Percentiles rank a stretch among this genome's conserved stretches.
These are phyloP conservation scores for Gorsachius goisagi DNA, from an alignment of 2,113 vertebrate genomes.

Conservation along the genomic window DNA sequence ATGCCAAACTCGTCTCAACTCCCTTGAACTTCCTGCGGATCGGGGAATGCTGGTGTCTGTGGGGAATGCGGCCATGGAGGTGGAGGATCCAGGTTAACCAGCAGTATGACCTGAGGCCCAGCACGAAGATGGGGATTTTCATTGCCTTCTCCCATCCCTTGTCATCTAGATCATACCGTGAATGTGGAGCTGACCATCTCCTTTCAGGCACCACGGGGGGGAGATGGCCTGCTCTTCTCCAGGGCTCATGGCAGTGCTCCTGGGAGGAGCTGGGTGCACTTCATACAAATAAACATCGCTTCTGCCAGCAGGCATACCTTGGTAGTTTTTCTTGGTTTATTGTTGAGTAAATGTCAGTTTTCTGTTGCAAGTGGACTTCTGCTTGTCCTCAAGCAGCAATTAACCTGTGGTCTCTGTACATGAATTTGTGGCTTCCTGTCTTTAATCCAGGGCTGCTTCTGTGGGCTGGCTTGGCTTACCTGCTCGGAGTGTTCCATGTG, in stretches of 20 bases:
- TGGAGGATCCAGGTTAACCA: neutral
- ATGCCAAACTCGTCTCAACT: neutral
- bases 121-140: neutral
- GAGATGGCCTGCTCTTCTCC: neutral
- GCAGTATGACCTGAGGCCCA: neutral
- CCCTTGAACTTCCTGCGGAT: neutral
- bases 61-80: neutral
- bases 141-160: neutral
- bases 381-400: neutral
- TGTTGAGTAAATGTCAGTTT: neutral
- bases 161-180: neutral
- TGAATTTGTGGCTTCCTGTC: neutral
- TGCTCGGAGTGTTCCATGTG: rapidly evolving
- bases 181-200: neutral
- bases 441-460: neutral
- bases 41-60: neutral
- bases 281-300: rapidly evolving
- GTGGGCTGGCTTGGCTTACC: neutral
- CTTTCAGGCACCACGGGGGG: neutral
- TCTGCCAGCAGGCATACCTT: neutral
- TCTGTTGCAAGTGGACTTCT: neutral
- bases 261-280: neutral
- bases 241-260: neutral
- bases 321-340: neutral
- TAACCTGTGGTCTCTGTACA: neutral